Base-by-base conservation (phyloP, 2,888 invertebrate genomes). In the Drosophila koepferae region DNA sequence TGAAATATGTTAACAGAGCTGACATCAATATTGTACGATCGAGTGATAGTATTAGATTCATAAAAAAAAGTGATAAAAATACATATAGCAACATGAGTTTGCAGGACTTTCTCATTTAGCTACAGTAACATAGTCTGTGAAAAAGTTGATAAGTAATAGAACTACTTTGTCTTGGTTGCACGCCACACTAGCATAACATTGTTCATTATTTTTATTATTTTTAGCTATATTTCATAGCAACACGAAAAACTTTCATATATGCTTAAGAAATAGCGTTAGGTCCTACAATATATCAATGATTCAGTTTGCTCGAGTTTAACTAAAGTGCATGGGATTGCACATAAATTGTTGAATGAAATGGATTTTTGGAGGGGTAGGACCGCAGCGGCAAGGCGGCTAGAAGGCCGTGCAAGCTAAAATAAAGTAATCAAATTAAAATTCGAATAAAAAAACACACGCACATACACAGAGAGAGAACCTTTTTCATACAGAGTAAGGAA, bases 381-480 rank as follows among this genome's bases (percentile, higher is more conserved):
- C n/a, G 16, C 23, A 62, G 49, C 46, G 58, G 28, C n/a, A 16
- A 31, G 64, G 49, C 46, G 58, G 28, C 34, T 23, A 16, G 66
- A 23, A 7, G 5, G 6, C 12, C 12, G 51, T 28, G 18, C n/a
- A 54, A 67, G 51, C 62, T 62, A 53, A 69, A 73, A 56, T 38
- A 80, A 82, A 80, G 83, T 90, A 90, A 90, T 90, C 89, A 90
- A 90, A 90, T 90, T 85, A 90, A 89, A 81, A 82, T 84, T 83
- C 80, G 82, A 77, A 82, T 76, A 83, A 83, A 86, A 82, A 72
- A 79, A 60, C 18, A 67, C 49, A 28, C 16, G n/a, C 41, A 54
- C 16, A 41, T 23, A 68, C 6, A 6, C 6, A 28, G 6, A 28
- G 28, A 28, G 28, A 28, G 28, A 28, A 73, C 65, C 73, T 60